These are phyloP conservation scores for Pao palembangensis DNA, from an alignment of 2,113 vertebrate species.

Conservation along the genomic window DNA sequence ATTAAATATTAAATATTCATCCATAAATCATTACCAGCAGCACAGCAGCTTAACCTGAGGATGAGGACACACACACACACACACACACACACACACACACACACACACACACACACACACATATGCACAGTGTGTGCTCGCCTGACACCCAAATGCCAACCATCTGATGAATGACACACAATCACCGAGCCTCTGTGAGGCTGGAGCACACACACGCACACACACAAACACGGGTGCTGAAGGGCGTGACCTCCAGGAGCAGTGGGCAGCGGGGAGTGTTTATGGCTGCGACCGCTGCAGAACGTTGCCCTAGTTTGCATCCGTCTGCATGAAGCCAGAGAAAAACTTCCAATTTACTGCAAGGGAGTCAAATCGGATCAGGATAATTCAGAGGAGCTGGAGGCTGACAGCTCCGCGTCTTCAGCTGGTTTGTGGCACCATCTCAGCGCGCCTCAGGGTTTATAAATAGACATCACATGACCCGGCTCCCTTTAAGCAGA, in stretches of 20 bases:
- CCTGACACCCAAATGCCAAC: slow-evolving; percentile 25
- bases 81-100: slow-evolving; percentile 7
- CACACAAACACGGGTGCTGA: background rate
- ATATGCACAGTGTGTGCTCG: background rate
- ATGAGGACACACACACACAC: slow-evolving; percentile 2
- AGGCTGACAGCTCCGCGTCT: background rate
- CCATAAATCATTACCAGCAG: slow-evolving; percentile 51
- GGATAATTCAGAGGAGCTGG: background rate
- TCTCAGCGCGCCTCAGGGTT: slow-evolving; percentile 9
- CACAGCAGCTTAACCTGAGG: slow-evolving; percentile 20
- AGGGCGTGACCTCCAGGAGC: slow-evolving; percentile 8
- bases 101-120: slow-evolving; percentile 22
- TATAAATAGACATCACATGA: slow-evolving; percentile 59
- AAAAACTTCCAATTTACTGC: background rate
- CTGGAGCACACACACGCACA: background rate
- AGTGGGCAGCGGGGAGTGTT: background rate
- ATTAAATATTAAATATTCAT: slow-evolving; percentile 61
- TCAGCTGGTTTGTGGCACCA: background rate
- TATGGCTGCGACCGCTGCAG: background rate
- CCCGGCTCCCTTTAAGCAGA: slow-evolving; percentile 41
- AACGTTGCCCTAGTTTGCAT: background rate
- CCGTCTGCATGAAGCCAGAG: background rate
- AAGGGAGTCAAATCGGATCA: background rate
- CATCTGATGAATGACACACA: slow-evolving; percentile 35
- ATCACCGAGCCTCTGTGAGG: background rate